Evolutionary conservation across 2,113 vertebrate genomes (phyloP), one percentile per base, ranked within the genome.

Genomic region (Carassius carassius): DNA sequence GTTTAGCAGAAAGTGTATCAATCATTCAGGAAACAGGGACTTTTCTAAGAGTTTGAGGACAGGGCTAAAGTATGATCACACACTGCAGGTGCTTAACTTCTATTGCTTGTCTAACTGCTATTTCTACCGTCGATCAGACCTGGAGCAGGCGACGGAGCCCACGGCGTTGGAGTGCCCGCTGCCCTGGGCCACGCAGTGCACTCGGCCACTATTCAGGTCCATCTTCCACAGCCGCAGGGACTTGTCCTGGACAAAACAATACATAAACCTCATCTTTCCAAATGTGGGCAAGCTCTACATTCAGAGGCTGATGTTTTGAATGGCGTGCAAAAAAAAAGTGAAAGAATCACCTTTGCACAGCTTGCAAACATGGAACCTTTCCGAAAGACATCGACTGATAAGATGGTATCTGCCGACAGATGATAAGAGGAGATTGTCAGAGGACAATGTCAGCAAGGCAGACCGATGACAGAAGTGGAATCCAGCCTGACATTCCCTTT

Each of bases 301-400:
- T 47, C 4, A 80, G 0, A 21, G 9, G 9, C 56, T 58, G 19
- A 13, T 25, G 17, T 19, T 65, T 29, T 19, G 4, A 65, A 49
- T 49, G 14, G 7, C 81, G 1, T 21, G n/a, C 35, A 0, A 75
- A 7, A 9, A 78, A 60, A 47, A 19, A 29, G 35, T 35, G 17
- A 3, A 37, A 58, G 5, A 29, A 83, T 90, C 81, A 99, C 98
- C 97, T 99, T 99, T 2, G 96, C 94, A 87, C 96, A 97, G 92
- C 97, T 99, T 73, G 94, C 96, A 16, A 99, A 99, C 49, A 97
- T 91, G 76, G 87, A 87, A 5, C 94, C 96, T 78, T 96, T 99
- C 56, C 91, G 96, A 92, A 98, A 98, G 77, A 99, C 96, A 0
- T 99, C 98, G 90, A 99, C 25, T 21, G 96, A 96, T 82, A 99